phyloP scores from a whole-genome alignment of 2,888 invertebrate genomes.

The Gymnosoma rotundatum region DNA sequence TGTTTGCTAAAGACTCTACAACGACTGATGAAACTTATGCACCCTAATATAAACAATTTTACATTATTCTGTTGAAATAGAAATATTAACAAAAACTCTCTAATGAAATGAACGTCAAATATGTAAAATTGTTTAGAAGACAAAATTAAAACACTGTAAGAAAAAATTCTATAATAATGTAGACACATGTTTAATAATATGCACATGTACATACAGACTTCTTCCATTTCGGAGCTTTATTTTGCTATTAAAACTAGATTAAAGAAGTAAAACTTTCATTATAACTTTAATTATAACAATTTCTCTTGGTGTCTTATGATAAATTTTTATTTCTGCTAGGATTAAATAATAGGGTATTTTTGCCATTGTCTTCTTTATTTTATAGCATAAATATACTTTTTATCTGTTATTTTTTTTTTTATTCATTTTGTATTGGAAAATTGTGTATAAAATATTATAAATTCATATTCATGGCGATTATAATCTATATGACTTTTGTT shows the following conservation, averaged over 20 bases:
- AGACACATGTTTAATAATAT: too few species aligned
- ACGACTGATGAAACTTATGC: too few species aligned
- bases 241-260: too few species aligned
- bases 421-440: slow-evolving; percentile 40
- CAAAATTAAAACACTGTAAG: slow-evolving; percentile 31
- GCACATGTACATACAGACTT: too few species aligned
- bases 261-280: too few species aligned
- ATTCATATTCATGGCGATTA: slow-evolving; percentile 63
- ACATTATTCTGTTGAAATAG: background rate
- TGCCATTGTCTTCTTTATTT: slow-evolving; percentile 55
- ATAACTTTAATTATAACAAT: background rate
- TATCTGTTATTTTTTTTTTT: background rate
- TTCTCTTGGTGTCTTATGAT: slow-evolving; percentile 24
- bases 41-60: slow-evolving; percentile 15
- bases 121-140: slow-evolving; percentile 37
- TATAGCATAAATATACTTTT: background rate
- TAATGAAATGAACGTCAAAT: slow-evolving; percentile 30
- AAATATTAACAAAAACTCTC: slow-evolving; percentile 8
- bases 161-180: background rate
- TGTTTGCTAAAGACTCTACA: too few species aligned
- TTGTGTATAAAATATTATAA: slow-evolving; percentile 43
- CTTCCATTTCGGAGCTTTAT: too few species aligned
- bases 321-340: background rate
- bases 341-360: slow-evolving; percentile 58
- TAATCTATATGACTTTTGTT: slow-evolving; percentile 59